Conservation (phyloP, 2,113 vertebrate species). For the Climacteris rufus region DNA sequence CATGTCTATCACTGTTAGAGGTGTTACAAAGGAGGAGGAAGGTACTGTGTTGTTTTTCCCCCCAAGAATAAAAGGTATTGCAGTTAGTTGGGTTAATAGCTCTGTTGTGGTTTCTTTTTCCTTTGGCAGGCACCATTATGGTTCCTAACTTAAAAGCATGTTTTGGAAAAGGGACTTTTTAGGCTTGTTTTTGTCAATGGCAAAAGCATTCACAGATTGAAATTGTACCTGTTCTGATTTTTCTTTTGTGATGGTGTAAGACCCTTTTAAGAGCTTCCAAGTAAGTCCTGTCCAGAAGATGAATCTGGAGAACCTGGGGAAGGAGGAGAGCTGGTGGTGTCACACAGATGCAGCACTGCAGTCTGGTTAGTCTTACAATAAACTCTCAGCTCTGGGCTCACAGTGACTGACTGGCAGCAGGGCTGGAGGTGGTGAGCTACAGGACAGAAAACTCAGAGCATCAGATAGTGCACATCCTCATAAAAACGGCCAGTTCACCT, state of each 20-base stretch:
- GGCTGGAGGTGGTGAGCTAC: neutral
- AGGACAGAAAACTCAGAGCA: neutral
- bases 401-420: neutral
- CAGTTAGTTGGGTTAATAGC: neutral
- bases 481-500: neutral
- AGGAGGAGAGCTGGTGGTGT: neutral
- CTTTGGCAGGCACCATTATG: neutral
- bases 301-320: neutral
- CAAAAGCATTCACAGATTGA: neutral
- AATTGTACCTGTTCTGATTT: neutral
- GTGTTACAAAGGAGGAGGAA: neutral
- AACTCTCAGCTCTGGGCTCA: neutral
- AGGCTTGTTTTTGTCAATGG: neutral
- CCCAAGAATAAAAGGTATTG: neutral
- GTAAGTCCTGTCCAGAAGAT: neutral
- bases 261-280: neutral
- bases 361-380: neutral
- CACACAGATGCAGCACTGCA: neutral
- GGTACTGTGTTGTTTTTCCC: neutral
- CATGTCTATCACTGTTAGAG: neutral
- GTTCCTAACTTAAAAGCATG: neutral
- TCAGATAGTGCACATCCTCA: neutral
- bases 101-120: neutral
- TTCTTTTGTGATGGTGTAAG: neutral
- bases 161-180: neutral